Percentiles rank a stretch among this genome's conserved stretches.
Conservation (phyloP, 2,797 vertebrate genomes). For the Percopsis omiscomaycus region DNA sequence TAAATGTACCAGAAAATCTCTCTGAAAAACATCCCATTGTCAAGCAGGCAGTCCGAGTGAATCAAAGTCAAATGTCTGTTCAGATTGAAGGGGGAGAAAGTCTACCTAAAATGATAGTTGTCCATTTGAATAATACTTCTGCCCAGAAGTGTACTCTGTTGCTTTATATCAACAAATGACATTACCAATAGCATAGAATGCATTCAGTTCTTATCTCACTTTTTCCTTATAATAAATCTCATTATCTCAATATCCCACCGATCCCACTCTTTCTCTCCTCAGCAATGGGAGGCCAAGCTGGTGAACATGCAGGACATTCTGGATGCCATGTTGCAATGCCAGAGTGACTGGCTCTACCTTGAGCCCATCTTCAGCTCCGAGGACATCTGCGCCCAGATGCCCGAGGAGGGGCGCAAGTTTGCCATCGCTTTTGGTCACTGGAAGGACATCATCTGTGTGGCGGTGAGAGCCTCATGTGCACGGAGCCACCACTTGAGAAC, state of each 20-base stretch:
- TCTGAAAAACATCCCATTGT: no score
- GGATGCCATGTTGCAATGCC: constrained; percentile 88
- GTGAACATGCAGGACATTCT: constrained; percentile 86
- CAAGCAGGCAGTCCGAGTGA: no score
- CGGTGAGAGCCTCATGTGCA: constrained; percentile 69
- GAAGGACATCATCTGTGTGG: constrained; percentile 85
- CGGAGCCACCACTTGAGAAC: neutral
- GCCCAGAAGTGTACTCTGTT: no score
- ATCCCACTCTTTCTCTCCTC: constrained; percentile 11
- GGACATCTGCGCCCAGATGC: constrained; percentile 93
- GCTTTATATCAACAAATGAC: no score
- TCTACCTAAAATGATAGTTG: no score
- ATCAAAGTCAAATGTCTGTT: no score
- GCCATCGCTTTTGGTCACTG: constrained; percentile 82
- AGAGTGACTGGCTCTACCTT: constrained; percentile 90
- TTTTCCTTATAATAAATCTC: neutral
- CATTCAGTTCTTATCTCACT: no score
- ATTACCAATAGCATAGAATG: no score
- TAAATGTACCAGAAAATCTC: no score
- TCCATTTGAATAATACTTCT: no score
- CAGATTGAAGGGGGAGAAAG: no score
- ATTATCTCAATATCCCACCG: neutral
- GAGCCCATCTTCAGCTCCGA: constrained; percentile 95
- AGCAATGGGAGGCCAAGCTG: constrained; percentile 91
- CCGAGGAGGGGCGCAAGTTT: constrained; percentile 90